Percentiles rank a stretch among this genome's conserved stretches.
Evolutionary conservation across 2,888 invertebrate genomes (phyloP).

Genomic region (Anoncus sp.): DNA sequence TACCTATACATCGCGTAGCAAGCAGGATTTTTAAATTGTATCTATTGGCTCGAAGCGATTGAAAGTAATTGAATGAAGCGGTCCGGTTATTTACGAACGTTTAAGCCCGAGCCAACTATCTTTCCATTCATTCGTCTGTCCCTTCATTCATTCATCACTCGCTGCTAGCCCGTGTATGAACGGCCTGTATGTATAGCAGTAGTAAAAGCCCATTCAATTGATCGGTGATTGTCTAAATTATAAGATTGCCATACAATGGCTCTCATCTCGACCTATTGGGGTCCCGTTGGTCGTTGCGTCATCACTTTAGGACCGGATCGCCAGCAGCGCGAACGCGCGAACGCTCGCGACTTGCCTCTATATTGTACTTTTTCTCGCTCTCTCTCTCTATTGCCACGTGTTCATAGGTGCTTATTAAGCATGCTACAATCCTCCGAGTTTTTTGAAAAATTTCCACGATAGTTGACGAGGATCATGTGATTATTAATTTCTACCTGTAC

Average conservation of each 20-base stretch:
- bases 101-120: conserved; percentile 83
- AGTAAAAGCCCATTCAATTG: conserved; percentile 84
- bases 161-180: conserved; percentile 78
- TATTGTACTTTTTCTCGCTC: conserved; percentile 21
- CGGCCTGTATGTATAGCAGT: conserved; percentile 82
- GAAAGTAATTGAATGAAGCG: conserved; percentile 84
- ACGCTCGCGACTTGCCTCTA: conserved; percentile 63
- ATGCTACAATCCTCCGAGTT: not conserved
- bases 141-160: conserved; percentile 84
- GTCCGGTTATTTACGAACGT: conserved; percentile 83
- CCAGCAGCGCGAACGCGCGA: conserved; percentile 75
- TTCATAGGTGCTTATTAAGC: not conserved
- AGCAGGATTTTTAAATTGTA: conserved; percentile 81
- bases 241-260: conserved; percentile 84
- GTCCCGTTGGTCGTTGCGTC: conserved; percentile 82
- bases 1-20: conserved; percentile 46
- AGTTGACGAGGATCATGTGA: not conserved
- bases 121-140: conserved; percentile 83
- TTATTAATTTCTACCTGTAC: conserved; percentile 7
- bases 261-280: conserved; percentile 83
- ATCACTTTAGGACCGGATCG: conserved; percentile 82
- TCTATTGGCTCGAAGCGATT: conserved; percentile 83
- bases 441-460: not conserved
- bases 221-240: conserved; percentile 84
- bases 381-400: conserved; percentile 3